Evolutionary conservation across 2,888 invertebrate species (phyloP), one percentile per base, ranked within the genome.

Genomic region (Scaptomyza tumidula): DNA sequence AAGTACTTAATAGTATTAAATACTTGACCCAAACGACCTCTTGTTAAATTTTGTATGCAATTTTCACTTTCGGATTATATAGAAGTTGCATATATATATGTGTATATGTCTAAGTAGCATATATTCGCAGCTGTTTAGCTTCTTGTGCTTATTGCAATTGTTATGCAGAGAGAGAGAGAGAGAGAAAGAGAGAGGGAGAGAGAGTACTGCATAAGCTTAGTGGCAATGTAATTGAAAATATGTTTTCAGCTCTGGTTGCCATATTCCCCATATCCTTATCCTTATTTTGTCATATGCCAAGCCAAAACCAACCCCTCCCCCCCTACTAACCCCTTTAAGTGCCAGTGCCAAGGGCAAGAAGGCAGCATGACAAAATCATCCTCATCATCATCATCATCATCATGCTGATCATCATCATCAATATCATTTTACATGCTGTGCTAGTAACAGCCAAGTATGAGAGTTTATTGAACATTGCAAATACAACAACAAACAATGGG

Each of bases 201-300:
- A 35, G 6, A 24, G 16, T 29, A 19, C 56, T 57, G 67, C 61
- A 54, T 62, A 78, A 71, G 72, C 65, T 83, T 78, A 69, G 75
- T 73, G 50, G 65, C 67, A 61, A 66, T 70, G 83, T 82, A 78
- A 83, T 83, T 86, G 83, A 83, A 85, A 85, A 83, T 85, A 85
- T 83, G 80, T 72, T 61, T 84, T 45, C 58, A 53, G 33, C 61
- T 55, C 53, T 37, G 13, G 14, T 7, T 37, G 37, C 37, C 39
- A 27, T 6, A 27, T 27, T 29, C 7, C 3, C 39, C 39, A 39
- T 24, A 24, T 24, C 24, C 24, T 24, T 24, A 24, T 24, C 24
- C 24, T 4, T 24, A 19, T 24, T 2, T 24, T 24, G 24, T 24
- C 24, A 24, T 39, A 39, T 39, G 29, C 6, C 4, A 29, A 29